phyloP scores from a whole-genome alignment of 2,113 vertebrate species.

The Dasyornis broadbenti region DNA sequence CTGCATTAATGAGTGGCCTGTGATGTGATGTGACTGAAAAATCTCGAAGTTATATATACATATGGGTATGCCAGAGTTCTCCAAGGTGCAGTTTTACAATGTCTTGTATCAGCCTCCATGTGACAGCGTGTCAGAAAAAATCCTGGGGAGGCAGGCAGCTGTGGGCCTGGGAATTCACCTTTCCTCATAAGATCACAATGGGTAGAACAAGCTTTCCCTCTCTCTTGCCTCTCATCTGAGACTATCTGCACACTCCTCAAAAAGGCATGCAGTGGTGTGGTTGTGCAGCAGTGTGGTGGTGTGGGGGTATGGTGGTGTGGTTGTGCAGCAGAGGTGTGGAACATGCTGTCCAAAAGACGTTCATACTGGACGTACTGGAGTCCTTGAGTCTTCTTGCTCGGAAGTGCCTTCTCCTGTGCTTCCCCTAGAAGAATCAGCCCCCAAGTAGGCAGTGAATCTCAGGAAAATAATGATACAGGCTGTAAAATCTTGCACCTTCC shows the following conservation, averaged over 20 bases:
- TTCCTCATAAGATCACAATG: background rate
- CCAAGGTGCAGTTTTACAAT: background rate
- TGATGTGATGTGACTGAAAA: conserved; percentile 25
- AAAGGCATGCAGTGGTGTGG: rapidly evolving
- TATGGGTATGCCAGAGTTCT: background rate
- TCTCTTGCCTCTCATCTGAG: background rate
- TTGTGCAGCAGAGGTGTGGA: background rate
- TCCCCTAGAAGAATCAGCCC: background rate
- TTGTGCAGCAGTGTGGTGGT: rapidly evolving
- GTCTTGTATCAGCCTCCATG: background rate
- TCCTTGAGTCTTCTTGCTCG: background rate
- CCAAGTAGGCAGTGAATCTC: background rate
- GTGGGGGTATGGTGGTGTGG: background rate
- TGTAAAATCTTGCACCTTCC: background rate
- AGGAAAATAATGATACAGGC: background rate
- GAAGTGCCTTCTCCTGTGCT: background rate
- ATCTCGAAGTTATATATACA: background rate
- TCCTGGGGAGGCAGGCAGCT: background rate
- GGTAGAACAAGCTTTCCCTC: background rate
- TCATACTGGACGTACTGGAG: rapidly evolving
- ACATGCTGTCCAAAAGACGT: background rate
- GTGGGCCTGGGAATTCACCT: background rate
- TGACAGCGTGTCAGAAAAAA: background rate
- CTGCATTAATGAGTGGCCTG: background rate
- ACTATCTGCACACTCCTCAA: background rate